A percentile compares a stretch with the other conserved stretches of the same genome.
These are phyloP conservation scores for Crotalus helleri DNA, from an alignment of 2,113 vertebrate genomes.

Conservation along the genomic window DNA sequence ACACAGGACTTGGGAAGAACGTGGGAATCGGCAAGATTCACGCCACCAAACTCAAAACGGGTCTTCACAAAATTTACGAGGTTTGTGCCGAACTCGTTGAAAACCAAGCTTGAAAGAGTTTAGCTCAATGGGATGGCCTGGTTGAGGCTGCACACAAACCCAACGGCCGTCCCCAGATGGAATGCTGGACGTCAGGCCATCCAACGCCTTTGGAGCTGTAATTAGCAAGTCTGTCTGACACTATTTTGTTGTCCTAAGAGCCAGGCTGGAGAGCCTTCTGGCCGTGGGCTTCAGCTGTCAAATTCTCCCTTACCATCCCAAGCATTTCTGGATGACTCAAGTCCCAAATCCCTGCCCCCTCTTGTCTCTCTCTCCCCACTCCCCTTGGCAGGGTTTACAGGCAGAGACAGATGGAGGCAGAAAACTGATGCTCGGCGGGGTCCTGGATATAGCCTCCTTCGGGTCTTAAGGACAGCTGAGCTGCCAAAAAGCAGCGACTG, in stretches of 20 bases:
- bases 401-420: slow-evolving; percentile 76
- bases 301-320: background rate
- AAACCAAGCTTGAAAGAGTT: no score
- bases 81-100: no score
- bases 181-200: background rate
- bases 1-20: no score
- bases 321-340: background rate
- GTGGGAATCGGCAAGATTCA: no score
- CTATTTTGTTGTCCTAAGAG: background rate
- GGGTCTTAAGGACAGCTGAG: slow-evolving; percentile 69
- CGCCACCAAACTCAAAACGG: no score
- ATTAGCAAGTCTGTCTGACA: background rate
- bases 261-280: background rate
- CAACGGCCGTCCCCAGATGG: background rate
- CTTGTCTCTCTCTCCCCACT: slow-evolving; percentile 30
- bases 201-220: background rate
- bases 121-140: background rate
- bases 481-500: slow-evolving; percentile 71
- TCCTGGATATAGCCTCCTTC: slow-evolving; percentile 67
- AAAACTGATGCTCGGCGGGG: slow-evolving; percentile 74
- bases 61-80: no score
- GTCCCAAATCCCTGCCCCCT: background rate
- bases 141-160: background rate
- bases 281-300: background rate
- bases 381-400: slow-evolving; percentile 60